Evolutionary conservation across 2,888 invertebrate species (phyloP).

Genomic region (Epinotia bilunana): DNA sequence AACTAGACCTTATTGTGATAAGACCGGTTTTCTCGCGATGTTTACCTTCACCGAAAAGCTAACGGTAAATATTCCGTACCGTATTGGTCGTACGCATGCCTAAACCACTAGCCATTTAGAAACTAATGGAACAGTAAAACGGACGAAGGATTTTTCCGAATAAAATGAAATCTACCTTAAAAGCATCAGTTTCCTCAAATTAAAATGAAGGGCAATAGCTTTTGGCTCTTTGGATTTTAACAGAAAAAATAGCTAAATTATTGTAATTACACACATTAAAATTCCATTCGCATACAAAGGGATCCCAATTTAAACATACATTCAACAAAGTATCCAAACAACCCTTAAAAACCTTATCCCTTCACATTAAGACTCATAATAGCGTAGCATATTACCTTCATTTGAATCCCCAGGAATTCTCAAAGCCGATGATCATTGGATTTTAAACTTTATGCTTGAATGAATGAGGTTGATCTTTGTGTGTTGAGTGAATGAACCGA

Average conservation of each 20-base stretch:
- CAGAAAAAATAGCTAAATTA: slow-evolving; percentile 26
- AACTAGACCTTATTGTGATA: too few species aligned
- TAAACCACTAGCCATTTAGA: too few species aligned
- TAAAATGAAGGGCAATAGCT: neutral
- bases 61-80: too few species aligned
- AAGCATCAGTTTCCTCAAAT: neutral
- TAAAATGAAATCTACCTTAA: neutral
- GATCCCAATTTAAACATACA: slow-evolving; percentile 22
- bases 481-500: neutral
- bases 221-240: neutral
- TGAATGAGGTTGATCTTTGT: neutral
- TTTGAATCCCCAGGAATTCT: slow-evolving; percentile 10
- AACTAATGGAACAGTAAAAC: too few species aligned
- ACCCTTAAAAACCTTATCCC: neutral
- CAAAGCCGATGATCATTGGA: too few species aligned
- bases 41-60: too few species aligned
- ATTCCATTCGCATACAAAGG: slow-evolving; percentile 29
- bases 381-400: neutral
- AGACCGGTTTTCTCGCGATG: too few species aligned
- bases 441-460: neutral
- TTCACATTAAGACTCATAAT: neutral
- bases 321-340: neutral
- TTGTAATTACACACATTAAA: slow-evolving; percentile 38
- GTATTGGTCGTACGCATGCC: too few species aligned
- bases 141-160: neutral